These are phyloP conservation scores for Todiramphus saurophagus DNA, from an alignment of 2,113 vertebrate genomes.

Conservation along the genomic window DNA sequence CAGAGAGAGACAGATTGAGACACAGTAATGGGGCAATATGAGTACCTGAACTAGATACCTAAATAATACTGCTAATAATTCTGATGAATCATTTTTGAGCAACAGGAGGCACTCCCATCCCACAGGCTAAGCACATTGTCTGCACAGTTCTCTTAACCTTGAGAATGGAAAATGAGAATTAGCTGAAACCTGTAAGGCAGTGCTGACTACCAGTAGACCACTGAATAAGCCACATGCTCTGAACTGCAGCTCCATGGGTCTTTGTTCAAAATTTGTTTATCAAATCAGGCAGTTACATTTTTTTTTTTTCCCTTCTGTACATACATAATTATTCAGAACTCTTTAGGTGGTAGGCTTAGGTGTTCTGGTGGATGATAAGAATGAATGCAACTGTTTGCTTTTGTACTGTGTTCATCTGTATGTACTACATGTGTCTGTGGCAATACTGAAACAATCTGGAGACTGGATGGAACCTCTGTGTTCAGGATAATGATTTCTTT, in stretches of 20 bases:
- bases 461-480: neutral
- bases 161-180: conserved; percentile 44
- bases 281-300: neutral
- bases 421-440: neutral
- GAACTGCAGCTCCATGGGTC: neutral
- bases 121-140: conserved; percentile 55
- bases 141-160: conserved; percentile 26
- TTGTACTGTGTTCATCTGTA: neutral
- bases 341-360: neutral
- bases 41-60: conserved; percentile 42
- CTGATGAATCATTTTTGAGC: conserved; percentile 70
- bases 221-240: neutral
- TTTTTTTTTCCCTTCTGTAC: neutral
- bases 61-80: conserved; percentile 61
- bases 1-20: conserved; percentile 39
- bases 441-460: neutral
- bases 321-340: neutral
- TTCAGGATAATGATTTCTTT: neutral
- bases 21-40: conserved; percentile 41
- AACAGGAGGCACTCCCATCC: conserved; percentile 74
- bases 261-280: conserved; percentile 29
- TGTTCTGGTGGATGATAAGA: neutral
- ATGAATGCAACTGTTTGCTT: neutral
- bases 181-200: conserved; percentile 14
- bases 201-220: neutral